Evolutionary conservation across 2,797 vertebrate species (phyloP).

Genomic region (Clangula hyemalis): DNA sequence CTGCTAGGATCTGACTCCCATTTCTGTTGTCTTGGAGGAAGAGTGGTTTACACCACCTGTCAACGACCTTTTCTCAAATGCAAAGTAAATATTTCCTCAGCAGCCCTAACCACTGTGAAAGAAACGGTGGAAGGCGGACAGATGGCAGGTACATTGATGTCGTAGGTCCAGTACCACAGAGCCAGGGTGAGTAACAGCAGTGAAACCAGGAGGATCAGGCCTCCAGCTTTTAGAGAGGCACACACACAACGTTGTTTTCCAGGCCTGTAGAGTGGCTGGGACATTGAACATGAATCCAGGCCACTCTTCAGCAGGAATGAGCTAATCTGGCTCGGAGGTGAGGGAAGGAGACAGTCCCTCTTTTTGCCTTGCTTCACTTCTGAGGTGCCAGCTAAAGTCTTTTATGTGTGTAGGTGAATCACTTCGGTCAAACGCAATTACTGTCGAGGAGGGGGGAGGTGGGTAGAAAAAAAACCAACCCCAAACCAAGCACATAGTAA

Average conservation of each 20-base stretch:
- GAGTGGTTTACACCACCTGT: constrained; percentile 13
- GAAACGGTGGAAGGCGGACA: neutral
- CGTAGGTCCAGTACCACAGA: neutral
- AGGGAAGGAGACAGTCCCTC: neutral
- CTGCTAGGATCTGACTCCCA: neutral
- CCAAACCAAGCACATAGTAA: neutral
- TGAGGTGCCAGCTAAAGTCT: neutral
- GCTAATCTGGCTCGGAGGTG: neutral
- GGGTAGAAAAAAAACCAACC: neutral
- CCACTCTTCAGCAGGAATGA: neutral
- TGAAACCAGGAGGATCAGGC: neutral
- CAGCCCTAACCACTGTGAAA: neutral
- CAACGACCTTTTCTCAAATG: constrained; percentile 46
- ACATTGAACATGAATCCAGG: neutral
- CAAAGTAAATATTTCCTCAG: constrained; percentile 46
- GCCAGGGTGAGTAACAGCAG: neutral
- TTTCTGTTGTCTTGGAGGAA: neutral
- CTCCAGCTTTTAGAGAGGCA: neutral
- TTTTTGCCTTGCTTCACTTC: neutral
- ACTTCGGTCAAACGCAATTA: neutral
- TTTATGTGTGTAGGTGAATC: neutral
- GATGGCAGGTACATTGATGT: neutral
- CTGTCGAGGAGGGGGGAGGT: neutral
- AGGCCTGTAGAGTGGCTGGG: neutral
- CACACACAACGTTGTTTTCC: neutral